Base-by-base conservation (phyloP, 1,140 invertebrate genomes). In the Pinna nobilis region DNA sequence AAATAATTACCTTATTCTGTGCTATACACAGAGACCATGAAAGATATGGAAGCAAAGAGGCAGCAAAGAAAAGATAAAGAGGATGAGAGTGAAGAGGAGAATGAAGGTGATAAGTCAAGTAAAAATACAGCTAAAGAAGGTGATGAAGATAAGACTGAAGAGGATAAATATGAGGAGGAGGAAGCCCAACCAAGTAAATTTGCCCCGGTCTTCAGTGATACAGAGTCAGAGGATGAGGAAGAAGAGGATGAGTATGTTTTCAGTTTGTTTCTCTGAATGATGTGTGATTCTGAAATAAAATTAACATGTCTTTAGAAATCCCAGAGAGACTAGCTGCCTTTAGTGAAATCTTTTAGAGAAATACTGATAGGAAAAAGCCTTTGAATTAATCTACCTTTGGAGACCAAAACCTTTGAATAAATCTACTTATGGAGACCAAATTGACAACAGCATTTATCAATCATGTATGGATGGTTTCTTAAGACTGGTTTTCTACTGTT, bases 161-260 rank as follows among this genome's bases (percentile, higher is more conserved):
- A 71, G 25, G 83, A 84, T 73, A 64, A 74, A 33, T 82, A 78
- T 73, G 75, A 77, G 37, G 73, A 72, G 25, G 82, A 82, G 13
- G 82, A 84, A 55, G 63, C 53, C 35, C 25, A 50, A 32, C 64
- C 75, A 5, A 78, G 77, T 67, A 77, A 76, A 50, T 84, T 84
- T 77, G 70, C 61, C 60, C 70, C 53, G 20, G 80, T 83, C 5
- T 84, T 67, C 70, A 84, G 83, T 70, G 83, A 84, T 63, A 79
- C 72, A 55, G 83, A 84, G 32, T 69, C 63, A 37, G 82, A 82
- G 50, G 78, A 82, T 23, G 78, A 80, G 35, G 81, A 84, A 5
- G 77, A 81, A 4, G 78, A 79, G 28, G 79, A 80, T 32, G 68
- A 70, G 9, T 71, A 76, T 57, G 77, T 53, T 30, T 13, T 44